Evolutionary conservation across 2,888 invertebrate genomes (phyloP), one percentile per base, ranked within the genome.

Genomic region (Polyploca ridens): DNA sequence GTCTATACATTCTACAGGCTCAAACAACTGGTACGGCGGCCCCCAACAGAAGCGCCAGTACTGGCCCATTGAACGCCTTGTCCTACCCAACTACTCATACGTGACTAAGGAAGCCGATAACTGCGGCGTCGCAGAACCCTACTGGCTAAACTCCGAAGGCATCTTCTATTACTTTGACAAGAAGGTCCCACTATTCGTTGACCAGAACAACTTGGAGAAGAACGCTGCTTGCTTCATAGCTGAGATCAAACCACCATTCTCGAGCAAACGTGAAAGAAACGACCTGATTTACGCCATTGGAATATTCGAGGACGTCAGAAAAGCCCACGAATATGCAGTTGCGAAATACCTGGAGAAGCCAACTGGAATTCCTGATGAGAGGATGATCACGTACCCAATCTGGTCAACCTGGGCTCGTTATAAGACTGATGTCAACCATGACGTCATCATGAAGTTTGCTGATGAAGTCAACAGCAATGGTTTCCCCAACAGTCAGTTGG

Each of bases 401-500:
- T 96, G 96, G 96, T 96, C 96, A 0, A 96, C 96, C 0, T 95
- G 96, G 95, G 96, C 96, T 0, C 84, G 93, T 57, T 96, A 95
- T 79, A 95, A 95, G 66, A 81, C 87, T 0, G 78, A 91, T 13
- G 92, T 96, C 0, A 94, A 94, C 71, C 95, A 96, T 69, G 77
- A 85, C 0, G 83, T 87, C 0, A 92, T 96, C 0, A 62, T 93
- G 33, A 83, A 90, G 27, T 95, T 94, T 72, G 95, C 95, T 5
- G 86, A 94, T 64, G 90, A 94, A 62, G 95, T 96, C 63, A 79
- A 82, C 1, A 83, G 83, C 0, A 72, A 95, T 67, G 94, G 93
- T 0, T 95, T 95, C 67, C 88, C 90, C 0, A 90, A 91, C 74
- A 94, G 94, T 67, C 95, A 95, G 74, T 71, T 95, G 10, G 96